These are phyloP conservation scores for Saccostrea glomerata DNA, from an alignment of 1,140 invertebrate species.

Conservation along the genomic window DNA sequence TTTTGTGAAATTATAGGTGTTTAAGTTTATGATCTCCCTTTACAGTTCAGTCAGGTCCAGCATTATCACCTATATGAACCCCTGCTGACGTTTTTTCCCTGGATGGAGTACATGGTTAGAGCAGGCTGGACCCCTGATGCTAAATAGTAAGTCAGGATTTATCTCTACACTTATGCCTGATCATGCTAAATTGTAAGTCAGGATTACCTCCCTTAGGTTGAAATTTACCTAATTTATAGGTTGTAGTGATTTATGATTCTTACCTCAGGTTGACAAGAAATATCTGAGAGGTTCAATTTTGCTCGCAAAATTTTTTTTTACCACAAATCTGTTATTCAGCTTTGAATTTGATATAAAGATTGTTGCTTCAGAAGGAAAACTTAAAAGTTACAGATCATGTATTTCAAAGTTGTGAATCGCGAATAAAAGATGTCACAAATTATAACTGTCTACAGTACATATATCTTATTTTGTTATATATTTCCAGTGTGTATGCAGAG, in stretches of 20 bases:
- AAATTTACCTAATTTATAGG: no score
- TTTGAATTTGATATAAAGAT: no score
- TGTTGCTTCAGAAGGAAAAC: no score
- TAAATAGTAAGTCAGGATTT: constrained; percentile 83
- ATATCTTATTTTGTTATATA: constrained; percentile 23
- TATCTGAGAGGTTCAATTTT: no score
- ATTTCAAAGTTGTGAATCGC: no score
- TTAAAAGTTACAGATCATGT: no score
- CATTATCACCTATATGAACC: constrained; percentile 67
- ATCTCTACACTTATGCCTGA: background rate
- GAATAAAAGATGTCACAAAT: no score
- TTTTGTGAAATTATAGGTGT: no score
- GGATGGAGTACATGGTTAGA: constrained; percentile 95
- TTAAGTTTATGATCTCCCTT: background rate
- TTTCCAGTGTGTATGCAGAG: constrained; percentile 92
- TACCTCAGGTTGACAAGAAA: no score
- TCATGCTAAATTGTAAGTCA: background rate
- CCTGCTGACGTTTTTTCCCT: constrained; percentile 85
- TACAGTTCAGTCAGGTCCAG: constrained; percentile 63
- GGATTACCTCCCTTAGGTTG: background rate
- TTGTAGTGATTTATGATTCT: no score
- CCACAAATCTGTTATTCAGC: no score
- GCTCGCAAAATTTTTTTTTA: no score
- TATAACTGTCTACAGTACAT: background rate
- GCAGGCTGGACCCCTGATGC: constrained; percentile 95